phyloP scores from a whole-genome alignment of 2,888 invertebrate genomes.

The Andrena camellia region DNA sequence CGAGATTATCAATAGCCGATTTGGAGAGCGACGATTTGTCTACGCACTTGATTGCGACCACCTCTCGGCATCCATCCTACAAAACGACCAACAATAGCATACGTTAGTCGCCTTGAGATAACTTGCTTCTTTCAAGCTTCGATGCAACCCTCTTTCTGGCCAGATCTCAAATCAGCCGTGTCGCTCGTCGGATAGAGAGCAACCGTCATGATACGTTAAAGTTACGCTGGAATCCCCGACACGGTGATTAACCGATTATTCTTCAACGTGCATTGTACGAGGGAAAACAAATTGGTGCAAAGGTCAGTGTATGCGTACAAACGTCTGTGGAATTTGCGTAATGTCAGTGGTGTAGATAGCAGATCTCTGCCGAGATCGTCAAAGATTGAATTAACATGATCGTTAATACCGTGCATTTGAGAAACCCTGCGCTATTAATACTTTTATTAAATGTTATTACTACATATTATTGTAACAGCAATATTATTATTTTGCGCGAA shows the following conservation, averaged over 20 bases:
- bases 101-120: slow-evolving; percentile 60
- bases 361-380: too few species aligned
- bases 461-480: too few species aligned
- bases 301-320: slow-evolving; percentile 47
- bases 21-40: slow-evolving; percentile 90
- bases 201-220: slow-evolving; percentile 36
- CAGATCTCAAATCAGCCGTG: slow-evolving; percentile 39
- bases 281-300: slow-evolving; percentile 22
- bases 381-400: too few species aligned
- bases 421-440: too few species aligned
- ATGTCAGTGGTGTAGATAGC: too few species aligned
- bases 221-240: slow-evolving; percentile 33
- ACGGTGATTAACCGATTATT: slow-evolving; percentile 29
- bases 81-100: slow-evolving; percentile 67
- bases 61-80: slow-evolving; percentile 88
- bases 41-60: slow-evolving; percentile 94
- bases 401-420: too few species aligned
- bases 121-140: slow-evolving; percentile 47
- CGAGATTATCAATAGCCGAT: slow-evolving; percentile 91
- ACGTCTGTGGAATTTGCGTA: neutral
- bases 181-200: slow-evolving; percentile 27
- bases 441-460: too few species aligned
- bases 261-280: neutral
- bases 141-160: slow-evolving; percentile 51
- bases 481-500: too few species aligned